phyloP scores from a whole-genome alignment of 2,797 vertebrate genomes.

The Phoeniculus purpureus region DNA sequence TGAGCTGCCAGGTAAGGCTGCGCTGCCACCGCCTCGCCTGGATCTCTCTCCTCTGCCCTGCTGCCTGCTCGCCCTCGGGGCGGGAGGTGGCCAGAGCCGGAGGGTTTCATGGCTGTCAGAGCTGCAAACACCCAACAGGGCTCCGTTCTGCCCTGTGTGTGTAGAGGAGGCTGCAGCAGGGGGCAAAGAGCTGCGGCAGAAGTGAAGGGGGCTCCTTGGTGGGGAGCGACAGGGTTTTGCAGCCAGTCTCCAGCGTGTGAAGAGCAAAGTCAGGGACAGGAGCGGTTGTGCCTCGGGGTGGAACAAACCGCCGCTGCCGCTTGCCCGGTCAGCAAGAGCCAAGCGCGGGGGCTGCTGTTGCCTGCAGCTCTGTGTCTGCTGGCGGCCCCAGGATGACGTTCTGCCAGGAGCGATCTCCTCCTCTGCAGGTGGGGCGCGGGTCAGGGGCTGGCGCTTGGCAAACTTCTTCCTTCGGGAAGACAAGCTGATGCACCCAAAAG shows the following conservation, averaged over 20 bases:
- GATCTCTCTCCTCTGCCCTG: neutral
- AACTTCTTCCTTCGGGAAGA: rapidly evolving
- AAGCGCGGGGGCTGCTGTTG: neutral
- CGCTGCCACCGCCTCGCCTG: neutral
- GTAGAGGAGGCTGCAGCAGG: neutral
- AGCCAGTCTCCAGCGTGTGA: neutral
- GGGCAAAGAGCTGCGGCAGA: neutral
- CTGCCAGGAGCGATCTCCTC: neutral
- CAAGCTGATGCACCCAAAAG: rapidly evolving
- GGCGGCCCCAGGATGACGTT: neutral
- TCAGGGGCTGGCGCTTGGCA: neutral
- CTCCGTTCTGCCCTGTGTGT: rapidly evolving
- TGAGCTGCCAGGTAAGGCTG: conserved; percentile 16
- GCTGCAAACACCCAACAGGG: neutral
- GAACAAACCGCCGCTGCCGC: neutral
- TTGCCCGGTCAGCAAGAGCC: neutral
- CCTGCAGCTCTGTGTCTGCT: neutral
- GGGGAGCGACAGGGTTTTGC: neutral
- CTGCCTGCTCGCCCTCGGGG: neutral
- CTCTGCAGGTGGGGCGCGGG: rapidly evolving
- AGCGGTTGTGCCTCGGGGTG: neutral
- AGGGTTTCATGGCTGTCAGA: rapidly evolving
- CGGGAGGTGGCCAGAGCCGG: neutral
- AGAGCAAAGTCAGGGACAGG: neutral
- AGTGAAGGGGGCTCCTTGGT: neutral